These are phyloP conservation scores for Carassius auratus DNA, from an alignment of 2,113 vertebrate genomes.

Conservation along the genomic window DNA sequence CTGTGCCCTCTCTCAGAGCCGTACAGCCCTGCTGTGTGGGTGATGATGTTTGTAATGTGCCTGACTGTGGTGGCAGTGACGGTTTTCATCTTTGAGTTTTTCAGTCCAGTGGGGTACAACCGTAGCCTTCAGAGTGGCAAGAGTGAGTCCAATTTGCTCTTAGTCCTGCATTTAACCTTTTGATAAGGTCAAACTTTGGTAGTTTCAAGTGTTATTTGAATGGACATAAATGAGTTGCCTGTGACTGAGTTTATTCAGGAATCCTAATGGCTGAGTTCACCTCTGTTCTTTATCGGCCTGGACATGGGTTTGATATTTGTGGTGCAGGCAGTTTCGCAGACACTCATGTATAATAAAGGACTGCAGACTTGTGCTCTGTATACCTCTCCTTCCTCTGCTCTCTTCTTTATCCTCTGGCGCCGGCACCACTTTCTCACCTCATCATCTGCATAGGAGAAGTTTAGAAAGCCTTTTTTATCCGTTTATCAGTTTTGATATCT, in stretches of 20 bases:
- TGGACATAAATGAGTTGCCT: conserved; percentile 26
- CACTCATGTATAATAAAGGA: conserved; percentile 54
- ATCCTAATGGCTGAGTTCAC: background rate
- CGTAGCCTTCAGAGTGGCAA: conserved; percentile 85
- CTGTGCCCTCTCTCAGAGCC: conserved; percentile 75
- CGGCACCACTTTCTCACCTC: background rate
- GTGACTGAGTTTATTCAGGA: conserved; percentile 22
- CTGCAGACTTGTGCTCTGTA: conserved; percentile 21
- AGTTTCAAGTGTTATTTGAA: background rate
- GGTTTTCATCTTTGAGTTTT: conserved; percentile 92
- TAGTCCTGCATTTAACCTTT: background rate
- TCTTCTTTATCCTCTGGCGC: conserved; percentile 20
- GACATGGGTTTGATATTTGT: conserved; percentile 44
- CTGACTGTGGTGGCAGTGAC: conserved; percentile 94
- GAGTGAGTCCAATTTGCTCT: conserved; percentile 77
- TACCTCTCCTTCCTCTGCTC: background rate
- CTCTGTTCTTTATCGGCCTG: background rate
- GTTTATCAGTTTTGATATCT: background rate
- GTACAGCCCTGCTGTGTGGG: conserved; percentile 94
- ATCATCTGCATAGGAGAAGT: background rate
- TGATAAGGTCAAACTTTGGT: conserved; percentile 21
- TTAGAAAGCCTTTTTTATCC: background rate
- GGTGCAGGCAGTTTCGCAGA: conserved; percentile 37
- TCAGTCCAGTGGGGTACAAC: conserved; percentile 90
- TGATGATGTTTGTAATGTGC: conserved; percentile 99